These are phyloP conservation scores for Prunella himalayana DNA, from an alignment of 2,113 vertebrate species.

Conservation along the genomic window DNA sequence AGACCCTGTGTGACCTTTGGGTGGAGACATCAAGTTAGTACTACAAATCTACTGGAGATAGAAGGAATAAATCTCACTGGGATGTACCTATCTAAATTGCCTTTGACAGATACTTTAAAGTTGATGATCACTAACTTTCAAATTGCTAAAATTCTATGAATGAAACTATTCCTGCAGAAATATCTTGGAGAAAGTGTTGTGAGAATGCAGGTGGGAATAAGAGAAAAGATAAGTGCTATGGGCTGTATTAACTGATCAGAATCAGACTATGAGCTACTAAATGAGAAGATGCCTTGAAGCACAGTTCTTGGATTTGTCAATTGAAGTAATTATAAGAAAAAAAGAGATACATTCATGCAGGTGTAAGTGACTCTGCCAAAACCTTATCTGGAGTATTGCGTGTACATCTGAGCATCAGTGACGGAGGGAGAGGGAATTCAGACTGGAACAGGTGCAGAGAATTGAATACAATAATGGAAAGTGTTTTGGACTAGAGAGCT, in stretches of 20 bases:
- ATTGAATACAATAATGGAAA: not conserved
- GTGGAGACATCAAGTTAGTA: not conserved
- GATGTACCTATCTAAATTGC: not conserved
- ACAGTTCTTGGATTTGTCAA: not conserved
- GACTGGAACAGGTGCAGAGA: slow-evolving; percentile 13
- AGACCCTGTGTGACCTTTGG: not conserved
- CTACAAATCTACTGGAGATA: not conserved
- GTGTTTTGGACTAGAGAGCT: not conserved
- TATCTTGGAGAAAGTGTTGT: not conserved
- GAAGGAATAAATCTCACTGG: not conserved
- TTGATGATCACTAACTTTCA: not conserved
- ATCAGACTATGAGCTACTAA: not conserved
- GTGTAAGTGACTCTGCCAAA: slow-evolving; percentile 18
- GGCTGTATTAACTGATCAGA: not conserved
- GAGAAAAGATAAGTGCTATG: not conserved
- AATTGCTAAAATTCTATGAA: not conserved
- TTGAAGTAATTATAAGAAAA: not conserved
- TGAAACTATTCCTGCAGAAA: not conserved
- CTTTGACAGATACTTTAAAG: not conserved
- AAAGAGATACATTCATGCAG: not conserved
- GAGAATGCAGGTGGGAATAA: not conserved
- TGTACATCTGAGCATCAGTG: not conserved
- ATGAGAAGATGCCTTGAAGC: not conserved
- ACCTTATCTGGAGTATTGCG: not conserved
- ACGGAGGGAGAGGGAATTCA: not conserved